phyloP scores from a whole-genome alignment of 2,888 invertebrate species.

The Salticus scenicus region DNA sequence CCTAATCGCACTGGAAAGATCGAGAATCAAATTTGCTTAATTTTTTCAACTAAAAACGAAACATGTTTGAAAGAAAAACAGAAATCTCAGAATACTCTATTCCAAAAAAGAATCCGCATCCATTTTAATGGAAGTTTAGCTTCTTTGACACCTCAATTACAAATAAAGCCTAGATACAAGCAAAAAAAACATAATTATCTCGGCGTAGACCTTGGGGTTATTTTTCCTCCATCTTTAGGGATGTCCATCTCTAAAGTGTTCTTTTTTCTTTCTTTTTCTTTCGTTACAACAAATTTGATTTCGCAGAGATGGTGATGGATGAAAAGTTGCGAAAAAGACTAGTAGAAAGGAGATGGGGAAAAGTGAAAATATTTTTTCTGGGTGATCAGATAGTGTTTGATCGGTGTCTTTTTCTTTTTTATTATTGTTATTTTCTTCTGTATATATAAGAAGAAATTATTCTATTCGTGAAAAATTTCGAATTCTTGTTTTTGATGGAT shows the following conservation, averaged over 20 bases:
- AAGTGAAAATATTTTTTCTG: neutral
- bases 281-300: neutral
- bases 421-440: neutral
- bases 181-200: neutral
- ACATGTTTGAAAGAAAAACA: no score
- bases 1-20: no score
- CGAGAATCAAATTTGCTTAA: no score
- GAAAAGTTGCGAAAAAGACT: no score
- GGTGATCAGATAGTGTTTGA: neutral
- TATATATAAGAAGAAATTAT: no score
- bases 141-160: neutral
- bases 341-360: neutral
- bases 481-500: no score
- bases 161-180: neutral
- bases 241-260: constrained; percentile 2
- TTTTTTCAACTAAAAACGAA: no score
- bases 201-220: neutral
- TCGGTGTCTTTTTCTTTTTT: neutral
- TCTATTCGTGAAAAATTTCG: no score
- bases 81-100: no score
- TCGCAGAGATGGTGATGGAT: neutral
- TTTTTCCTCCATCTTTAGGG: neutral
- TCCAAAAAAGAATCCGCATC: neutral
- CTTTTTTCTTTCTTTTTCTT: neutral
- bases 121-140: neutral